Evolutionary conservation across 2,888 invertebrate species (phyloP).

Genomic region (Artemia sinica): DNA sequence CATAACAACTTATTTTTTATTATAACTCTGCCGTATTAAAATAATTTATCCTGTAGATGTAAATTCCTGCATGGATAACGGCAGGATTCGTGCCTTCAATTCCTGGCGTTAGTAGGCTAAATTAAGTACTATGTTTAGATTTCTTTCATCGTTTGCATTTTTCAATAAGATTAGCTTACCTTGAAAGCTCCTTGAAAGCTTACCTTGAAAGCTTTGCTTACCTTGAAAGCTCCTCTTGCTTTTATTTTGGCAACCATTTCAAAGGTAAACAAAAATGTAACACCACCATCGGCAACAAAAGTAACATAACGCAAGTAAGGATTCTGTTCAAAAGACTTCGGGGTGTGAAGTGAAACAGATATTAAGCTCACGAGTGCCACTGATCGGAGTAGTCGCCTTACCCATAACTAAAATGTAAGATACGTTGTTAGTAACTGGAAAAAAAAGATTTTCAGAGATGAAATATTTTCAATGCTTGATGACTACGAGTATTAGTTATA

Average conservation of each 20-base stretch:
- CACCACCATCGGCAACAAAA: constrained; percentile 70
- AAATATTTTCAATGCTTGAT: background rate
- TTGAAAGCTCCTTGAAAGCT: too few species aligned
- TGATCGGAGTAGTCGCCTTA: constrained; percentile 63
- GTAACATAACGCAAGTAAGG: constrained; percentile 75
- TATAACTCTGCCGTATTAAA: too few species aligned
- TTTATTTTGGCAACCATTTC: constrained; percentile 99
- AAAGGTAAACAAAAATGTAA: constrained; percentile 82
- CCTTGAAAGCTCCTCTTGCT: constrained; percentile 74
- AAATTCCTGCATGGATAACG: background rate
- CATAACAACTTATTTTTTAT: too few species aligned
- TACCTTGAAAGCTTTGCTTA: constrained; percentile 31
- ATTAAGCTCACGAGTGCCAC: constrained; percentile 83
- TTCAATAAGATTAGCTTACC: background rate
- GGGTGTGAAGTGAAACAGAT: constrained; percentile 93
- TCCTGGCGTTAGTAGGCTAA: background rate
- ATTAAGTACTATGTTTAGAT: constrained; percentile 20
- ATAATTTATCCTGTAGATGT: too few species aligned
- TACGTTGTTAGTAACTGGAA: background rate
- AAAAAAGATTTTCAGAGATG: background rate
- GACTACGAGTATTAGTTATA: background rate
- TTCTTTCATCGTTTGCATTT: constrained; percentile 29
- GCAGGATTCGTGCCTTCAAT: constrained; percentile 17
- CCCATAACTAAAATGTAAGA: constrained; percentile 52
- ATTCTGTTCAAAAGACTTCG: constrained; percentile 78